Evolutionary conservation across 2,797 vertebrate genomes (phyloP).

Genomic region (Liparis tanakae): DNA sequence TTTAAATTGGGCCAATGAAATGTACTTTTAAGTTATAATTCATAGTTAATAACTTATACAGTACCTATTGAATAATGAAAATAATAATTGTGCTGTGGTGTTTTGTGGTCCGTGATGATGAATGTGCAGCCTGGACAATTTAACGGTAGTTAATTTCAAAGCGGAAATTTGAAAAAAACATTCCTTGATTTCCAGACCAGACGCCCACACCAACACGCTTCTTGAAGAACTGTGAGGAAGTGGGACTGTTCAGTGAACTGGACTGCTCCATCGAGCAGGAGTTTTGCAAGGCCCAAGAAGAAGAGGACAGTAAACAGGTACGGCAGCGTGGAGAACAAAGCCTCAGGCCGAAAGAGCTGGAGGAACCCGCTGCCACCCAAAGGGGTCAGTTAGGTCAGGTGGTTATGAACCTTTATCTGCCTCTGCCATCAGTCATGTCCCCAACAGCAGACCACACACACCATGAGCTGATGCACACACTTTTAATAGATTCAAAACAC

Average conservation of each 20-base stretch:
- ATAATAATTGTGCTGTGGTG: background rate
- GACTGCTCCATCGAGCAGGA: constrained; percentile 98
- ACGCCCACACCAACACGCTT: constrained; percentile 98
- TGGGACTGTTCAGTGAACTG: constrained; percentile 96
- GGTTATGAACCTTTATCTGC: constrained; percentile 49
- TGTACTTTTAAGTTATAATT: background rate
- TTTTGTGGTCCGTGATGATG: background rate
- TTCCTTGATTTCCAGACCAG: constrained; percentile 88
- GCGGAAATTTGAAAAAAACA: background rate
- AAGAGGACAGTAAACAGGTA: constrained; percentile 97
- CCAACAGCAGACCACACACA: constrained; percentile 29
- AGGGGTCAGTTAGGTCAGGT: constrained; percentile 37
- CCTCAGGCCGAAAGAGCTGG: background rate
- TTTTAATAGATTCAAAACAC: constrained; percentile 43
- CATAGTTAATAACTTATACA: background rate
- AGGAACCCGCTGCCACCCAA: constrained; percentile 35
- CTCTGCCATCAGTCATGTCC: constrained; percentile 42
- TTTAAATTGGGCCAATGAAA: too few species aligned
- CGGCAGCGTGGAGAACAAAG: constrained; percentile 22
- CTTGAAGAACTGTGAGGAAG: constrained; percentile 99
- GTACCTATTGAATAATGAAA: background rate
- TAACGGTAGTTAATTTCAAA: constrained; percentile 11
- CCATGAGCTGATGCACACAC: constrained; percentile 23
- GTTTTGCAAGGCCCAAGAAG: constrained; percentile 97
- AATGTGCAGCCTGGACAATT: background rate